These are phyloP conservation scores for Erebia aethiops DNA, from an alignment of 2,888 invertebrate species.

Conservation along the genomic window DNA sequence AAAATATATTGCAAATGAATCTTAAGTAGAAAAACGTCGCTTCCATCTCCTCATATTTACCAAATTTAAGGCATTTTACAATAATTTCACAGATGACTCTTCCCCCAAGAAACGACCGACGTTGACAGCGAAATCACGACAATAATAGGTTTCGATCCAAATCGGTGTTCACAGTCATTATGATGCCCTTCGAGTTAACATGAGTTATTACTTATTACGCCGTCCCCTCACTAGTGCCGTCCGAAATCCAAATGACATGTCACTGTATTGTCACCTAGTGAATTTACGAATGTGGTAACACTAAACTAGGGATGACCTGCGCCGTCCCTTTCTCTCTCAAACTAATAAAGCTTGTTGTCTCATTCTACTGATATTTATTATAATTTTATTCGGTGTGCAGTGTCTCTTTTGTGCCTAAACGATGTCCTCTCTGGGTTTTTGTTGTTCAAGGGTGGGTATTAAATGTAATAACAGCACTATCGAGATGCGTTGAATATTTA, in stretches of 20 bases:
- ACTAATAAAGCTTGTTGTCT: conserved; percentile 42
- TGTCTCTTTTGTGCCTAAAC: conserved; percentile 74
- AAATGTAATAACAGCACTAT: conserved; percentile 61
- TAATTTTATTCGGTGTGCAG: conserved; percentile 76
- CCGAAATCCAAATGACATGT: conserved; percentile 73
- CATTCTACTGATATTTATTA: conserved; percentile 74
- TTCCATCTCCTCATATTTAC: conserved; percentile 8
- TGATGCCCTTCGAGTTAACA: conserved; percentile 64
- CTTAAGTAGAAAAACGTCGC: not conserved
- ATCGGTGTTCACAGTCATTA: conserved; percentile 66
- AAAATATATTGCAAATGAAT: not conserved
- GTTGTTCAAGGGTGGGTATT: conserved; percentile 67
- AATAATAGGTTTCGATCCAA: conserved; percentile 69
- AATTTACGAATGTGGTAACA: conserved; percentile 69
- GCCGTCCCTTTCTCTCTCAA: conserved; percentile 36
- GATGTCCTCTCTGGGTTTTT: conserved; percentile 68
- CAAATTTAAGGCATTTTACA: conserved; percentile 55
- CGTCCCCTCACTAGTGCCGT: conserved; percentile 64
- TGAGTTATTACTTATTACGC: conserved; percentile 77
- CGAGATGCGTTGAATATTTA: conserved; percentile 68
- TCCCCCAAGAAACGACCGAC: conserved; percentile 43
- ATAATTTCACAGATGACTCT: conserved; percentile 69
- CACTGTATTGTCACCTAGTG: conserved; percentile 76
- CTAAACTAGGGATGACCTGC: conserved; percentile 54
- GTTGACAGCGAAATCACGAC: conserved; percentile 58